Conservation (phyloP, 2,797 vertebrate species). For the Oryzias dopingdopingensis region DNA sequence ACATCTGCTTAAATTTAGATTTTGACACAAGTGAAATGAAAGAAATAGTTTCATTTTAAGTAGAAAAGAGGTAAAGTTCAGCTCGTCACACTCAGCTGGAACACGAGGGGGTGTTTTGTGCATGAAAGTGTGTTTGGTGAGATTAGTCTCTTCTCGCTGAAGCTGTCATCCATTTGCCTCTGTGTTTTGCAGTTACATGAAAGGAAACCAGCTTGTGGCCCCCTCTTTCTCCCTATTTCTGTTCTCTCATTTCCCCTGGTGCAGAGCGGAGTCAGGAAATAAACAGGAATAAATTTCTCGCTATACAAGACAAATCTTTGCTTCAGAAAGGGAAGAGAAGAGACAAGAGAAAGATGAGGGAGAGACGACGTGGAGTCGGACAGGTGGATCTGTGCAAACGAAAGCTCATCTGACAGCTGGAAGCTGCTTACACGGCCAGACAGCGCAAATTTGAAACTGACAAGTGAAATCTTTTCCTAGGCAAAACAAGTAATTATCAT, state of each 20-base stretch:
- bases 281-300: constrained; percentile 67
- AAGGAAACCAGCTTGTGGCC: constrained; percentile 49
- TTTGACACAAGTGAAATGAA: no score
- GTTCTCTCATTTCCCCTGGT: constrained; percentile 43
- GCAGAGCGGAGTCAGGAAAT: constrained; percentile 48
- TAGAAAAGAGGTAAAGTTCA: constrained; percentile 30
- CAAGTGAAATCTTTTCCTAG: constrained; percentile 40
- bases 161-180: constrained; percentile 59
- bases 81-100: constrained; percentile 28
- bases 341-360: constrained; percentile 27
- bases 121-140: constrained; percentile 36
- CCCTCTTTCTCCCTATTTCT: constrained; percentile 33
- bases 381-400: constrained; percentile 51
- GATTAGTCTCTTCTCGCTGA: constrained; percentile 41
- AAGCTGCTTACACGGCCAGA: constrained; percentile 48
- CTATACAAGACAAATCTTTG: constrained; percentile 32
- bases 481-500: constrained; percentile 38
- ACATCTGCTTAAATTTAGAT: no score
- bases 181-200: constrained; percentile 61
- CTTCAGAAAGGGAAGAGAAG: constrained; percentile 29
- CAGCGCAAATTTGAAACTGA: constrained; percentile 40
- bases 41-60: not conserved
- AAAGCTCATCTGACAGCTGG: constrained; percentile 53
- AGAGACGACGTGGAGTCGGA: constrained; percentile 45
- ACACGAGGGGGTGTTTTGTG: constrained; percentile 14